phyloP scores from a whole-genome alignment of 1,140 invertebrate genomes.

The Trypoxylus dichotomus region DNA sequence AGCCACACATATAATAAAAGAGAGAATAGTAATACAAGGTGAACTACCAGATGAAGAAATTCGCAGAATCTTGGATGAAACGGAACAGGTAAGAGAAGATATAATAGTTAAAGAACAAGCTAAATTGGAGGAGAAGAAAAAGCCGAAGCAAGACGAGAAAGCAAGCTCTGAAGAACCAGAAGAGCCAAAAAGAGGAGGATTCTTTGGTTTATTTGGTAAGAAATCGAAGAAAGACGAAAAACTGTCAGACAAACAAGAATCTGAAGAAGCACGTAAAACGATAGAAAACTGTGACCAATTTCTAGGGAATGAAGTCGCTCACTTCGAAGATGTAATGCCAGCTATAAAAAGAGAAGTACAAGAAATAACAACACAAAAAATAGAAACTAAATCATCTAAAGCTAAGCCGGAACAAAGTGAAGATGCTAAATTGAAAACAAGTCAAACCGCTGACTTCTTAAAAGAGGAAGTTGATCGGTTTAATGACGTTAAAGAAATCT shows the following conservation, averaged over 20 bases:
- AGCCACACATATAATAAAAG: background rate
- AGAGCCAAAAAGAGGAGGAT: constrained; percentile 22
- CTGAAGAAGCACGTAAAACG: constrained; percentile 34
- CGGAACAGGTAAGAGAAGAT: background rate
- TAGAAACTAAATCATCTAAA: background rate
- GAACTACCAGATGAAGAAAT: background rate
- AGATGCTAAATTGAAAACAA: background rate
- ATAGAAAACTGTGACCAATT: background rate
- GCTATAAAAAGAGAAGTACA: background rate
- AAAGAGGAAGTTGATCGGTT: constrained; percentile 41
- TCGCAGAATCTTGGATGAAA: background rate
- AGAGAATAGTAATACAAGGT: background rate
- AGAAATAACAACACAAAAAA: background rate
- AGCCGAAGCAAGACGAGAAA: background rate
- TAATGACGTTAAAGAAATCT: constrained; percentile 26
- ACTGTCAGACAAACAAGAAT: background rate
- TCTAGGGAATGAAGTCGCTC: background rate
- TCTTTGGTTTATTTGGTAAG: constrained; percentile 33
- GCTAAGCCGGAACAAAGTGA: background rate
- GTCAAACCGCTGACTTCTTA: constrained; percentile 33
- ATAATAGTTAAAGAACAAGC: constrained; percentile 11
- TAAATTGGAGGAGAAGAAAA: no score
- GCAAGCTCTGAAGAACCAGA: constrained; percentile 29
- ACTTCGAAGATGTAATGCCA: background rate
- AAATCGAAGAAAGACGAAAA: constrained; percentile 32